Base-by-base conservation (phyloP, 2,888 invertebrate genomes). In the Thalpophila matura region DNA sequence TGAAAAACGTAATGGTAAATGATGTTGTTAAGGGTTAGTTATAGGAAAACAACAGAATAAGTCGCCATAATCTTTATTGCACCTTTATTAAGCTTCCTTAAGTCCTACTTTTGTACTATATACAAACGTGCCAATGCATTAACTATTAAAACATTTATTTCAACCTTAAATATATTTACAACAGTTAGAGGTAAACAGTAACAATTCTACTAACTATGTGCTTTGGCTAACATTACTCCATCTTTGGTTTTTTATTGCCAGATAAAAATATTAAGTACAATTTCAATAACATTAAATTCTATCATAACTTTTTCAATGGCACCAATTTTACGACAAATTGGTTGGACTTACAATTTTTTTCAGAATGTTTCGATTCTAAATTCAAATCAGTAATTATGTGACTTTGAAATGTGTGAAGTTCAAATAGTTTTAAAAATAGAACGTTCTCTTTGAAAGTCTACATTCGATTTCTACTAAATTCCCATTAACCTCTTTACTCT, bases 81-180 rank as follows among this genome's bases (percentile, higher is more conserved):
- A 91, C 86, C 80, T 91, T 92, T 88, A 91, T 89, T 91, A 80
- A 85, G 83, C 84, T 86, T 77, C 77, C 77, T 83, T 81, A 81
- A 53, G 40, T 79, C 77, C 83, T 87, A 88, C 79, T 68, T 88
- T 91, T 89, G 89, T 91, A 92, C 89, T 93, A 92, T 93, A 85
- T 93, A 94, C 93, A 94, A 92, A 89, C 83, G 90, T 93, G 93
- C 89, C 70, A 69, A 79, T 77, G 77, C 79, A 84, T 79, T 82
- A 86, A 87, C 86, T 84, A 89, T 77, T 81, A 84, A 81, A 85
- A 86, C 87, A 88, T 87, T 86, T 83, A 80, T 67, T 83, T 84
- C 79, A 82, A 83, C 71, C 85, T 86, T 85, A 87, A 85, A 81
- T 79, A 89, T 91, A 93, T 91, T 90, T 92, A 93, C 91, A 93